Conservation (phyloP, 2,113 vertebrate genomes). For the Brevimyrus niger region DNA sequence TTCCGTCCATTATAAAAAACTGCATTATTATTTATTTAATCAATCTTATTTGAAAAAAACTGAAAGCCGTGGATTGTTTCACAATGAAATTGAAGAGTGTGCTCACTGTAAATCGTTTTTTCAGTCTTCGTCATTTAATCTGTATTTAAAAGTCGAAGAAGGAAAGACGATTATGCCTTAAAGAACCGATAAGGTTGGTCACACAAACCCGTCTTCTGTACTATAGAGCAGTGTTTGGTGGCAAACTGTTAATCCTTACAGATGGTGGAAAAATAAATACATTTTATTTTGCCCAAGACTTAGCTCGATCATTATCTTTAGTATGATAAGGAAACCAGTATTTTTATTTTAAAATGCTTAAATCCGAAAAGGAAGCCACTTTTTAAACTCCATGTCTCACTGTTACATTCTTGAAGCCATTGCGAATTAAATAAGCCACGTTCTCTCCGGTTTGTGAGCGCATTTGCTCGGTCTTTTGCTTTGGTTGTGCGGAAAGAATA, state of each 20-base stretch:
- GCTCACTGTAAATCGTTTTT: not conserved
- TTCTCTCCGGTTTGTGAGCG: not conserved
- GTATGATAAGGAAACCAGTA: not conserved
- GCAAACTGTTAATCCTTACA: not conserved
- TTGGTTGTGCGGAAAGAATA: constrained; percentile 38
- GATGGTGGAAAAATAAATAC: not conserved
- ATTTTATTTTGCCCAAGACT: not conserved
- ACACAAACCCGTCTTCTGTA: not conserved
- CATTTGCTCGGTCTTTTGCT: not conserved
- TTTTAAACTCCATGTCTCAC: not conserved
- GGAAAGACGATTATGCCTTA: not conserved
- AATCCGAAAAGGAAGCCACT: not conserved
- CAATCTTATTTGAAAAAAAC: constrained; percentile 65
- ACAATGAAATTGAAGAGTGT: constrained; percentile 27
- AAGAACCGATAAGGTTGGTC: not conserved
- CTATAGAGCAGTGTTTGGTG: not conserved
- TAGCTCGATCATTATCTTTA: not conserved
- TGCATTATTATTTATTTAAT: constrained; percentile 90
- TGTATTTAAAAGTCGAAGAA: not conserved
- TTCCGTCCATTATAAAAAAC: constrained; percentile 73
- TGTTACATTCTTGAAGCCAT: not conserved
- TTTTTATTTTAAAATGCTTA: not conserved
- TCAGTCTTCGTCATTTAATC: not conserved
- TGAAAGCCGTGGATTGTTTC: constrained; percentile 34
- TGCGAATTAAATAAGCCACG: not conserved